phyloP scores from a whole-genome alignment of 2,113 vertebrate species.

The Colistium nudipinnis region DNA sequence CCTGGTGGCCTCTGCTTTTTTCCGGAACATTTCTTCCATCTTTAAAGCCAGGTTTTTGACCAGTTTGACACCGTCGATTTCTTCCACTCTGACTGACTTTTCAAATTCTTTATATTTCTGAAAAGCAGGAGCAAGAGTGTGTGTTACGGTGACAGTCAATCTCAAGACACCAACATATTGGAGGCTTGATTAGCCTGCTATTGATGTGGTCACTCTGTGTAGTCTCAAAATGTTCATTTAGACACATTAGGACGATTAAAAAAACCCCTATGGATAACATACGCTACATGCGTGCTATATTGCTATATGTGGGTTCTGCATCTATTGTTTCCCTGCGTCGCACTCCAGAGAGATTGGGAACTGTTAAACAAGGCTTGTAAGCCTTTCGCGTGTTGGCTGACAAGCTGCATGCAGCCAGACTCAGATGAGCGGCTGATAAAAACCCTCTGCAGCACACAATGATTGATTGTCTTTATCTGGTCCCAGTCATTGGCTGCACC shows the following conservation, averaged over 20 bases:
- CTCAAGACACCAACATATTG: neutral
- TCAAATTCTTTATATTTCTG: conserved; percentile 98
- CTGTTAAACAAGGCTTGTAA: conserved; percentile 64
- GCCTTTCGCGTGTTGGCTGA: conserved; percentile 51
- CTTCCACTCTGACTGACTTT: conserved; percentile 92
- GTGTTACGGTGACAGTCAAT: neutral
- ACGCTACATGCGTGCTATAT: neutral
- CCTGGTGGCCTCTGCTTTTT: conserved; percentile 92
- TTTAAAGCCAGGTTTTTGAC: conserved; percentile 94
- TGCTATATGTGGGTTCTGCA: neutral
- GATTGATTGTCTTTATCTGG: conserved; percentile 73
- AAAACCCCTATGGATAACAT: conserved; percentile 5
- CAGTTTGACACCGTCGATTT: conserved; percentile 94
- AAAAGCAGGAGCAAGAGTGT: conserved; percentile 21
- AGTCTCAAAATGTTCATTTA: neutral
- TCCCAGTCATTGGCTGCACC: conserved; percentile 68
- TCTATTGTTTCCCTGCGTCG: conserved; percentile 1
- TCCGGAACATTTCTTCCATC: conserved; percentile 98
- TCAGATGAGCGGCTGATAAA: conserved; percentile 66
- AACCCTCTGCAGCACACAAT: conserved; percentile 48
- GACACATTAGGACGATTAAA: neutral
- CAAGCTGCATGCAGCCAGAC: conserved; percentile 50
- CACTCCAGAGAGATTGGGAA: conserved; percentile 21
- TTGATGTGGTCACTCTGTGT: neutral
- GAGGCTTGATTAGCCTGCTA: neutral